Percentiles rank a stretch among this genome's conserved stretches.
Evolutionary conservation across 2,113 vertebrate species (phyloP).

Genomic region (human): DNA sequence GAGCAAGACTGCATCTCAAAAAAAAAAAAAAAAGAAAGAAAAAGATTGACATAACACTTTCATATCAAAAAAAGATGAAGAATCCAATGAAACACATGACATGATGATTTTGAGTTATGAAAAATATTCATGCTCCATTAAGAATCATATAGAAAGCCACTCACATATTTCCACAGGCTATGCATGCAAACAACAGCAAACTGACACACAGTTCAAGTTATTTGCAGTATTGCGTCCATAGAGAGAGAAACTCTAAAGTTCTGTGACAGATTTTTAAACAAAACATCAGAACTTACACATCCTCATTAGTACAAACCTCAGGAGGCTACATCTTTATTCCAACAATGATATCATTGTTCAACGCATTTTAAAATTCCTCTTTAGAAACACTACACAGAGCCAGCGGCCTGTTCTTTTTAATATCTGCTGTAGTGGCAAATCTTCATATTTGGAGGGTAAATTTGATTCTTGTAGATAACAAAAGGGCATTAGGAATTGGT

Average conservation of each 20-base stretch:
- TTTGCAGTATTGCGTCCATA: background rate
- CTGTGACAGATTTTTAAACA: background rate
- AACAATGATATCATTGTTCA: background rate
- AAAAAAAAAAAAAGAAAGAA: background rate
- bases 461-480: background rate
- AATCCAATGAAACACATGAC: background rate
- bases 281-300: background rate
- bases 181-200: background rate
- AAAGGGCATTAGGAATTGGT: background rate
- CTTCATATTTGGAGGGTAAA: slow-evolving; percentile 20
- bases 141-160: background rate
- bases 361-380: background rate
- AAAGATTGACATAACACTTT: background rate
- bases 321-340: background rate
- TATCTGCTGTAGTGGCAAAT: background rate
- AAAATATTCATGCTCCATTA: background rate
- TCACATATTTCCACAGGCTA: background rate
- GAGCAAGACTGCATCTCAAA: too few species aligned
- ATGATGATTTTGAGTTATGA: background rate
- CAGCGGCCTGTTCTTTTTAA: background rate
- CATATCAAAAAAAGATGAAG: background rate
- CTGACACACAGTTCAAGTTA: background rate
- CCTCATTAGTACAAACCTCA: background rate
- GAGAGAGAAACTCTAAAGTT: background rate
- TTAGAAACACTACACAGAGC: background rate